phyloP scores from a whole-genome alignment of 2,888 invertebrate genomes.

The Hofmannophila pseudospretella region DNA sequence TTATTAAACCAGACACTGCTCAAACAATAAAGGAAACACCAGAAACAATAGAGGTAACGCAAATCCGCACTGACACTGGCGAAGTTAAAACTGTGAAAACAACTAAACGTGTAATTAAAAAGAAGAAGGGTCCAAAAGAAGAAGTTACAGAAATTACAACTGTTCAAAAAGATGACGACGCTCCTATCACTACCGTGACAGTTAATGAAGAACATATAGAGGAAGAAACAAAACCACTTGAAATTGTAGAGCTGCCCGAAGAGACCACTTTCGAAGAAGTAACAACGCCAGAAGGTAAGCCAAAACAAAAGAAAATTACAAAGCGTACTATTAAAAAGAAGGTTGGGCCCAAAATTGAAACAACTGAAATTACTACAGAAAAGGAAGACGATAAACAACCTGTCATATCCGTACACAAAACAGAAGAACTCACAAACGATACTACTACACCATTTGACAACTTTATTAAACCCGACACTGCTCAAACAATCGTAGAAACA shows the following conservation, averaged over 20 bases:
- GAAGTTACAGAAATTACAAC: conserved; percentile 27
- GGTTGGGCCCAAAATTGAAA: conserved; percentile 29
- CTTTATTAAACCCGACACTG: conserved; percentile 28
- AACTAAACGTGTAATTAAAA: conserved; percentile 31
- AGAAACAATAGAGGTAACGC: conserved; percentile 16
- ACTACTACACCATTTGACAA: conserved; percentile 21
- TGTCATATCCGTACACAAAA: conserved; percentile 24
- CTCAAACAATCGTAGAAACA: conserved; percentile 25
- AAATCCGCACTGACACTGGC: conserved; percentile 20
- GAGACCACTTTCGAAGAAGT: conserved; percentile 42
- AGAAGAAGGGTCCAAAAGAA: conserved; percentile 19
- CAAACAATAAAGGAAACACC: conserved; percentile 28
- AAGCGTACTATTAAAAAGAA: conserved; percentile 34
- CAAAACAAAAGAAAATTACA: conserved; percentile 26
- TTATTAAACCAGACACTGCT: conserved; percentile 20
- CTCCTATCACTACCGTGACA: conserved; percentile 20
- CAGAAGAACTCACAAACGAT: conserved; percentile 25
- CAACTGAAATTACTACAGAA: conserved; percentile 22
- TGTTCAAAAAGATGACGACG: conserved; percentile 21
- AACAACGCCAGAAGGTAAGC: conserved; percentile 27
- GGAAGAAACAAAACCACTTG: conserved; percentile 20
- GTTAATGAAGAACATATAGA: conserved; percentile 21
- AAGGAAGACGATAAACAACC: conserved; percentile 22
- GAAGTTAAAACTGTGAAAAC: conserved; percentile 33
- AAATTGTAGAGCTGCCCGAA: conserved; percentile 25